Conservation (phyloP, 2,113 vertebrate species). For the Terrapene triunguis region DNA sequence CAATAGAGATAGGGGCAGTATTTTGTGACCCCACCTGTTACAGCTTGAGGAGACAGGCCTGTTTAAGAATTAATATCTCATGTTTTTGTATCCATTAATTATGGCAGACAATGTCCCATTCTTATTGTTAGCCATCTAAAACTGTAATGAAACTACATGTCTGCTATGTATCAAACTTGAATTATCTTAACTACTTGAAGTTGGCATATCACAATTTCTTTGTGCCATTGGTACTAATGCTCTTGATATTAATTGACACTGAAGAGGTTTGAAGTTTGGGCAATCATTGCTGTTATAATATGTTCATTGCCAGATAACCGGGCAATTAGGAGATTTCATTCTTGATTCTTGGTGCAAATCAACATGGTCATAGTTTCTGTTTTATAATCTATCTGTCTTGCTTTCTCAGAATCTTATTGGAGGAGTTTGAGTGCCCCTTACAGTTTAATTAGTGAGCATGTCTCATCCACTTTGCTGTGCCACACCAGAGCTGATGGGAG, state of each 20-base stretch:
- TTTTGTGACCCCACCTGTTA: constrained; percentile 53
- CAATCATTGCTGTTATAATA: constrained; percentile 45
- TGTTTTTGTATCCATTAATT: constrained; percentile 34
- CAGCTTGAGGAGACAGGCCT: constrained; percentile 9
- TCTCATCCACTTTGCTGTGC: neutral
- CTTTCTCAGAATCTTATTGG: neutral
- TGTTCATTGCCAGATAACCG: constrained; percentile 57
- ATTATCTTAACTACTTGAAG: constrained; percentile 58
- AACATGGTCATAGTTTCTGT: constrained; percentile 54
- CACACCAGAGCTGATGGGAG: constrained; percentile 49
- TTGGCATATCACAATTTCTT: constrained; percentile 11
- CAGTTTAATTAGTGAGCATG: neutral
- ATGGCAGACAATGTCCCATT: constrained; percentile 13
- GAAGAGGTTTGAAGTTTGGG: constrained; percentile 55
- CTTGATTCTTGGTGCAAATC: constrained; percentile 35
- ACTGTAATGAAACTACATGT: constrained; percentile 43
- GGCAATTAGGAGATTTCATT: constrained; percentile 56
- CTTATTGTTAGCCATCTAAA: neutral
- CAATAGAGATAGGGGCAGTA: neutral
- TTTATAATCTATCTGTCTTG: neutral
- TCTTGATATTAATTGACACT: constrained; percentile 68
- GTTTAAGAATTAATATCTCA: neutral
- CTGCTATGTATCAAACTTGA: constrained; percentile 58
- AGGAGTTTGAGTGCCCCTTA: neutral
- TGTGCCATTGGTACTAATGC: constrained; percentile 65